Evolutionary conservation across 2,888 invertebrate genomes (phyloP).

Genomic region (Drosophila trichaetosa): DNA sequence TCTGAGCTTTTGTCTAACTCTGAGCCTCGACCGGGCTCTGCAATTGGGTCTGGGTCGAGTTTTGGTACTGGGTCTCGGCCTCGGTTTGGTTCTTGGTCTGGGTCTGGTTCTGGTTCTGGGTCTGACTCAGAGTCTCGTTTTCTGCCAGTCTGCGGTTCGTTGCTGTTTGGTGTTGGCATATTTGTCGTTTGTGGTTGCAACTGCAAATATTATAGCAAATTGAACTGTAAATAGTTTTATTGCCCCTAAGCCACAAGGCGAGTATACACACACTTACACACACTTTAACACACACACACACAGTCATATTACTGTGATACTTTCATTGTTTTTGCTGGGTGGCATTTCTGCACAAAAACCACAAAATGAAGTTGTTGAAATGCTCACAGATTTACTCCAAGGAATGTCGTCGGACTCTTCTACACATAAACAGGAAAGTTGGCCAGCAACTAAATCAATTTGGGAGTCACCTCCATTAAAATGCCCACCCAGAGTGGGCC

Average conservation of each 20-base stretch:
- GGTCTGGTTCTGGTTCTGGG: background rate
- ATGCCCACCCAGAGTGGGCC: background rate
- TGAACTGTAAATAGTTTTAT: constrained; percentile 80
- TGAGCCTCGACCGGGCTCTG: background rate
- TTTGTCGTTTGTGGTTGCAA: constrained; percentile 74
- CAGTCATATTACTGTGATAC: constrained; percentile 38
- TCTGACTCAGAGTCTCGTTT: constrained; percentile 7
- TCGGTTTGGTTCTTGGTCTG: background rate
- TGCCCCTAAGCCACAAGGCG: constrained; percentile 67
- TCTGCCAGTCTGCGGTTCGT: constrained; percentile 41
- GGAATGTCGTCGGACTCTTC: constrained; percentile 47
- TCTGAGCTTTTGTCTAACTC: constrained; percentile 12
- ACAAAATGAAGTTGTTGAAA: constrained; percentile 73
- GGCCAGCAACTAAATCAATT: constrained; percentile 25
- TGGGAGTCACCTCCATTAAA: background rate
- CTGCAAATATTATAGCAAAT: constrained; percentile 79
- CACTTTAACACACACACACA: constrained; percentile 11
- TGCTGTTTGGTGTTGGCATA: constrained; percentile 60
- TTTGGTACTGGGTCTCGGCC: constrained; percentile 11
- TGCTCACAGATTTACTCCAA: constrained; percentile 63
- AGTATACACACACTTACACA: constrained; percentile 15
- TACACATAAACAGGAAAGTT: background rate
- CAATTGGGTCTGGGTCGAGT: constrained; percentile 13
- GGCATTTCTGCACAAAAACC: constrained; percentile 34
- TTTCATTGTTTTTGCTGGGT: constrained; percentile 49